Percentiles rank a stretch among this genome's conserved stretches.
These are phyloP conservation scores for Indicator maculatus DNA, from an alignment of 2,113 vertebrate genomes.

Conservation along the genomic window DNA sequence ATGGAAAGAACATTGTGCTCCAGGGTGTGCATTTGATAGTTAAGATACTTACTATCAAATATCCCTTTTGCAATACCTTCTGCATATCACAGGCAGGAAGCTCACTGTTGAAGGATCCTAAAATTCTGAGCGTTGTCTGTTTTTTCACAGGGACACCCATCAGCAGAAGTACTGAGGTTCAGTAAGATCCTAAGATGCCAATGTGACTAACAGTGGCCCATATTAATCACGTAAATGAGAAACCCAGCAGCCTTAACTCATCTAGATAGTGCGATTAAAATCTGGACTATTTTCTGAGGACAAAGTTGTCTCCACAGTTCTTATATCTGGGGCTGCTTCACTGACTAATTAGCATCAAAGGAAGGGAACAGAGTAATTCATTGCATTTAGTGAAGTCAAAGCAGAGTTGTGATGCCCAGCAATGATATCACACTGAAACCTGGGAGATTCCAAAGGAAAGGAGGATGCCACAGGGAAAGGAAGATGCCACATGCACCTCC, in stretches of 20 bases:
- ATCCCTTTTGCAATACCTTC: neutral
- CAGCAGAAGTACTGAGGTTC: neutral
- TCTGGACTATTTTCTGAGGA: neutral
- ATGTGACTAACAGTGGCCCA: neutral
- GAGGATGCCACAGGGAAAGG: neutral
- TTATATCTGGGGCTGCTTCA: neutral
- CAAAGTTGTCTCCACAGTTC: neutral
- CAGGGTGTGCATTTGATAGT: neutral
- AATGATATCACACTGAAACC: neutral
- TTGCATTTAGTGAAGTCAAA: neutral
- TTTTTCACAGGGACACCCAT: neutral
- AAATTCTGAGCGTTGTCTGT: neutral
- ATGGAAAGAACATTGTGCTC: neutral
- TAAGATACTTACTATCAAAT: neutral
- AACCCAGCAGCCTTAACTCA: neutral
- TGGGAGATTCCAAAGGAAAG: neutral
- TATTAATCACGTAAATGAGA: neutral
- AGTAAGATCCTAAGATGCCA: neutral
- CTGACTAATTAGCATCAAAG: neutral
- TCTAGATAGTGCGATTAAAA: neutral
- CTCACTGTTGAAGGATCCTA: neutral
- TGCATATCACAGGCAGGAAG: neutral
- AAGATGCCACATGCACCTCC: neutral
- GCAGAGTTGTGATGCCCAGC: neutral
- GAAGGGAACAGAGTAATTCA: neutral